Evolutionary conservation across 2,113 vertebrate genomes (phyloP), one percentile per base, ranked within the genome.

Genomic region (Oceanodroma tethys): DNA sequence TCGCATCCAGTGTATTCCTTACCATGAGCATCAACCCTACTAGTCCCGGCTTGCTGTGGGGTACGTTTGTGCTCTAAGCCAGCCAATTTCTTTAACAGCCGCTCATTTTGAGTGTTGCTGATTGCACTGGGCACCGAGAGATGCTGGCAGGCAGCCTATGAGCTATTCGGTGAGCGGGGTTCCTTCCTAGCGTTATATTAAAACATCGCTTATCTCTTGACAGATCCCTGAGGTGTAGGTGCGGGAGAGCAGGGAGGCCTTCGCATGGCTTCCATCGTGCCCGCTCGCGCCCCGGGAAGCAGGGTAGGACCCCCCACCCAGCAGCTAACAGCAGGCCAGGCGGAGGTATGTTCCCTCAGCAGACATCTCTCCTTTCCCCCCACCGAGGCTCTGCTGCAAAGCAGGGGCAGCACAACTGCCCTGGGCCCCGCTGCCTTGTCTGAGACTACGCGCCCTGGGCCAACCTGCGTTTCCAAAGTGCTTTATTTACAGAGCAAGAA

Each of bases 181-280:
- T 68, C 43, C 80, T 76, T 30, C 48, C 53, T 18, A 7, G 58
- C 3, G 0, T 73, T 83, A 3, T 6, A 71, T 81, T 94, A 92
- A 82, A 94, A 25, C 72, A 47, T 73, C 1, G 4, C 32, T 93
- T 53, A 65, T 32, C 40, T 72, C 66, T 18, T 75, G 47, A 45
- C 82, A 88, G 43, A 48, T 42, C 60, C 66, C 74, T 0, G 17
- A 63, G 88, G 11, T 36, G 27, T 17, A 32, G 18, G 15, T 52
- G 40, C 7, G 11, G 50, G 47, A 83, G 73, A 81, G 65, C 73
- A 59, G 38, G 47, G 47, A 32, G 50, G 85, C 62, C 38, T n/a
- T 55, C 9, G 13, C 29, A 19, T 0, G 1, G 65, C 32, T 87
- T 43, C 5, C 42, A 25, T 6, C 1, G 0, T 55, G 36, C 38